A percentile compares a stretch with the other conserved stretches of the same genome.
phyloP scores from a whole-genome alignment of 2,797 vertebrate species.

The Vespertilio murinus region DNA sequence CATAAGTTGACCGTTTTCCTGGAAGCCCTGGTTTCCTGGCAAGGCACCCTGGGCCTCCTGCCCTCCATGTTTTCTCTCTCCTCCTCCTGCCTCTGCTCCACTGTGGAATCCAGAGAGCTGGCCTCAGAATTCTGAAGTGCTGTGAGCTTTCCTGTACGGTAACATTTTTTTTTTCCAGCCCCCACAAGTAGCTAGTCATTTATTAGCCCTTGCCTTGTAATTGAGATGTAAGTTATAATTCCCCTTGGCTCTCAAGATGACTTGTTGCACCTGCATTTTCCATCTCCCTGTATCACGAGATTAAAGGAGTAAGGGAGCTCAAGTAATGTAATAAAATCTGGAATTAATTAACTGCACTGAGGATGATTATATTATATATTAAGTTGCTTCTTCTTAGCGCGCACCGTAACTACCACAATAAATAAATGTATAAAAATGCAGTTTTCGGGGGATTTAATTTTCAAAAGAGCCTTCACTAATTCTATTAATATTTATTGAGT shows the following conservation, averaged over 20 bases:
- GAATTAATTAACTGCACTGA: constrained; percentile 74
- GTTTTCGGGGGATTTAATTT: constrained; percentile 74
- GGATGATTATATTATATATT: constrained; percentile 75
- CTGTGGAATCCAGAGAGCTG: neutral
- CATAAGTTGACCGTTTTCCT: constrained; percentile 78
- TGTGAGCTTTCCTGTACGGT: constrained; percentile 5
- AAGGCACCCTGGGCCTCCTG: neutral
- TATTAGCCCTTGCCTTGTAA: constrained; percentile 62
- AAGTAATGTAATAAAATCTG: constrained; percentile 72
- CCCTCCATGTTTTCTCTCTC: neutral
- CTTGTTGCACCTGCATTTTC: constrained; percentile 47
- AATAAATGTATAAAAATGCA: constrained; percentile 71
- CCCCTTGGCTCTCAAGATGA: constrained; percentile 40
- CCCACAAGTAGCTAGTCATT: constrained; percentile 56
- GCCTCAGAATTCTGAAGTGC: neutral
- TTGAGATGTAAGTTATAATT: constrained; percentile 61
- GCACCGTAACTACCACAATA: constrained; percentile 49
- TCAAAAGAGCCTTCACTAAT: constrained; percentile 73
- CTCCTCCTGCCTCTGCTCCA: neutral
- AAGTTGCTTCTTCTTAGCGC: constrained; percentile 53
- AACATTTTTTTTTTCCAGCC: neutral
- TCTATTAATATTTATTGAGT: constrained; percentile 71
- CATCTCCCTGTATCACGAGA: constrained; percentile 60
- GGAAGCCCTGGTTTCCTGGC: constrained; percentile 56
- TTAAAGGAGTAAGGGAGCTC: constrained; percentile 65